phyloP scores from a whole-genome alignment of 2,888 invertebrate genomes.

The Athetis lepigone region DNA sequence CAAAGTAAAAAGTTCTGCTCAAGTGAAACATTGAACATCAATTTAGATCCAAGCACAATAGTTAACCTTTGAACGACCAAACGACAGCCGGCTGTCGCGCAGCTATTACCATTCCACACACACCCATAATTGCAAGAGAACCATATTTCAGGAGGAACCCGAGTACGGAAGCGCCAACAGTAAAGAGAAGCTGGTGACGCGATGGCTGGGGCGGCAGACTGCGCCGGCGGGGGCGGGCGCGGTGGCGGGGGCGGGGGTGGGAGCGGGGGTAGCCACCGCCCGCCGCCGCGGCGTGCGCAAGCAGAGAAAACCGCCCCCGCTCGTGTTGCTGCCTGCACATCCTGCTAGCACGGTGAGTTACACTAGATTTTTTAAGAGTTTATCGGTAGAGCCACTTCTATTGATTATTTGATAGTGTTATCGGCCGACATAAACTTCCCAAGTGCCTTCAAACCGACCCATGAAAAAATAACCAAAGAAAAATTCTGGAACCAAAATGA shows the following conservation, averaged over 20 bases:
- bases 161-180: conserved; percentile 87
- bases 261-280: conserved; percentile 39
- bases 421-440: no score
- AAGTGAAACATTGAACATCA: no score
- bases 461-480: no score
- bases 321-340: conserved; percentile 82
- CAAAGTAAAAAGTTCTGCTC: no score
- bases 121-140: no score
- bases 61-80: no score
- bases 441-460: no score
- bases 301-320: conserved; percentile 74
- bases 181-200: conserved; percentile 90
- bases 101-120: no score
- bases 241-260: conserved; percentile 15
- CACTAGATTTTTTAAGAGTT: not conserved
- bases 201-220: conserved; percentile 90
- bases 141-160: conserved; percentile 67
- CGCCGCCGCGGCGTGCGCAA: conserved; percentile 77
- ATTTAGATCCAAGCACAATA: no score
- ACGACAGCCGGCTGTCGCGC: no score
- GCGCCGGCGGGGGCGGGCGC: conserved; percentile 75
- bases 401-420: not conserved
- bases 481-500: no score
- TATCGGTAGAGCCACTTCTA: no score
- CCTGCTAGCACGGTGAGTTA: conserved; percentile 85